These are phyloP conservation scores for Eclectus roratus DNA, from an alignment of 2,113 vertebrate species.

Conservation along the genomic window DNA sequence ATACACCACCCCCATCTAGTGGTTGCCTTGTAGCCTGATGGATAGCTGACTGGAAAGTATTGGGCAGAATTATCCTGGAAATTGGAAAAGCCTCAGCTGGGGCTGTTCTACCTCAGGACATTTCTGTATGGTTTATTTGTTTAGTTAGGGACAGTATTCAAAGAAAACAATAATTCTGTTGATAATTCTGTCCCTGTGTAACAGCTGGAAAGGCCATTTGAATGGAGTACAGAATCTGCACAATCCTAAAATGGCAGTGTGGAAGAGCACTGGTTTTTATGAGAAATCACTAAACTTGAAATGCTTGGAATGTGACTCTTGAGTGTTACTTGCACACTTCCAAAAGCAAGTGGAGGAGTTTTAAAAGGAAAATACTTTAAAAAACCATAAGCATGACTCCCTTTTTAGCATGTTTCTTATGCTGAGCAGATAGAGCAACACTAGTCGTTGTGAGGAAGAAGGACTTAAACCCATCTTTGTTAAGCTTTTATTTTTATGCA, in stretches of 20 bases:
- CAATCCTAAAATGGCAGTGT: background rate
- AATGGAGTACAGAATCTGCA: background rate
- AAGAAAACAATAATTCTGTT: background rate
- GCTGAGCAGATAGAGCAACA: background rate
- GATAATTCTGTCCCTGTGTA: background rate
- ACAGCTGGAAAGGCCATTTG: background rate
- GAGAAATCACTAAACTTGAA: background rate
- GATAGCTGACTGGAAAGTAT: background rate
- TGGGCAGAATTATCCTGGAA: background rate
- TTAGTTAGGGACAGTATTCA: background rate
- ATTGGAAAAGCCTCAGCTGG: background rate
- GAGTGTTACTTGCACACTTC: background rate
- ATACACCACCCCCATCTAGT: conserved; percentile 46
- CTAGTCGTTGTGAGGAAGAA: background rate
- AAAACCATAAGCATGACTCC: background rate
- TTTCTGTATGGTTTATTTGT: background rate
- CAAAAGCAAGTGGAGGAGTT: background rate
- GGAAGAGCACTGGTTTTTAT: background rate
- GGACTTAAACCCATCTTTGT: background rate
- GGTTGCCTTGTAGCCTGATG: background rate
- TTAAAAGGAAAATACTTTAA: background rate
- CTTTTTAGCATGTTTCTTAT: background rate
- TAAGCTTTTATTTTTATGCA: background rate
- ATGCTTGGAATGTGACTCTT: background rate
- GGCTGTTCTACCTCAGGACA: background rate